Conservation (phyloP, 2,797 vertebrate genomes). For the Esox masquinongy region DNA sequence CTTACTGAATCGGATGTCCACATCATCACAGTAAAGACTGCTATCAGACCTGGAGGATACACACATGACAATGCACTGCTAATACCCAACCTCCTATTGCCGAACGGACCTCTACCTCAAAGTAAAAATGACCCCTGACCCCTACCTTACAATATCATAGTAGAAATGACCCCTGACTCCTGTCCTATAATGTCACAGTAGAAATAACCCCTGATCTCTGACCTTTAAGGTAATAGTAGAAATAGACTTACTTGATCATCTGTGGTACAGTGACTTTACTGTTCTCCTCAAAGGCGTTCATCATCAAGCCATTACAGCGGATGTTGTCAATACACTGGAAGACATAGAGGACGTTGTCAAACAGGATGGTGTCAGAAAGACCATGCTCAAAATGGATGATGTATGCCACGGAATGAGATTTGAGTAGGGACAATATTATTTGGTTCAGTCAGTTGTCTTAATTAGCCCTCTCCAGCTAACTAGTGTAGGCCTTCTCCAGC, state of each 20-base stretch:
- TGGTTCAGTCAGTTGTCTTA: too few relatives aligned
- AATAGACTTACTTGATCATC: slow-evolving; percentile 92
- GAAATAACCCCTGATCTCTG: too few relatives aligned
- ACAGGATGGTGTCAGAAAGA: too few relatives aligned
- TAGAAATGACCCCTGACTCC: too few relatives aligned
- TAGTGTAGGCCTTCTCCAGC: too few relatives aligned
- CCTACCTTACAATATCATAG: too few relatives aligned
- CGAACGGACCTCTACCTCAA: too few relatives aligned
- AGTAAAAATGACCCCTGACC: too few relatives aligned
- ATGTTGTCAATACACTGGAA: slow-evolving; percentile 96
- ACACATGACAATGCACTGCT: not conserved
- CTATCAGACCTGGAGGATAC: slow-evolving; percentile 84
- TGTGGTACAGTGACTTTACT: slow-evolving; percentile 95
- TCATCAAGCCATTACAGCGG: slow-evolving; percentile 97
- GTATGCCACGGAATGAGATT: too few relatives aligned
- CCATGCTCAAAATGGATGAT: too few relatives aligned
- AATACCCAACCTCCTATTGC: not conserved
- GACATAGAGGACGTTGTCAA: slow-evolving; percentile 15
- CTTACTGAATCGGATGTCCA: slow-evolving; percentile 98
- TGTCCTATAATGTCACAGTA: too few relatives aligned
- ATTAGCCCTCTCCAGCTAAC: not conserved
- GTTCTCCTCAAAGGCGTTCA: slow-evolving; percentile 97
- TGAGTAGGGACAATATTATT: too few relatives aligned
- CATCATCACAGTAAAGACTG: slow-evolving; percentile 95
- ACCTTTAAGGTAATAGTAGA: not conserved